These are phyloP conservation scores for Gryllus longicercus DNA, from an alignment of 2,888 invertebrate genomes.

Conservation along the genomic window DNA sequence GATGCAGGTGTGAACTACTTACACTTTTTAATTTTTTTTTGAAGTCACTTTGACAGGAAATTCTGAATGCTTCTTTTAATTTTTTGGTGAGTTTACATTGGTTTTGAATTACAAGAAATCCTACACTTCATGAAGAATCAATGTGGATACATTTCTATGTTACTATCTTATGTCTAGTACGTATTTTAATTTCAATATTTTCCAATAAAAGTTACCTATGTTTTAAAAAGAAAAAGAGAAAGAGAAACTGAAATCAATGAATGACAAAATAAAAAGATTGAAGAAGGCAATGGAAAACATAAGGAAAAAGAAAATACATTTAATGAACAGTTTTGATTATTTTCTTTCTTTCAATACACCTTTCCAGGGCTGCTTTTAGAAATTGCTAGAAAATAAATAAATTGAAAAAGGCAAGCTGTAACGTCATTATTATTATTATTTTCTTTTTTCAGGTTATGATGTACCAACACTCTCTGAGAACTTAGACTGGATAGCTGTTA, in stretches of 20 bases:
- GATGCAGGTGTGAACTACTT: slow-evolving; percentile 57
- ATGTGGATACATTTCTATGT: too few relatives aligned
- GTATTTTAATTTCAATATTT: too few relatives aligned
- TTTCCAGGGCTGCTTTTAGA: not conserved
- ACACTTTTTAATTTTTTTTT: not conserved
- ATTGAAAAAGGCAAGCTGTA: too few relatives aligned
- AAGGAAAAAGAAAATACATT: not conserved
- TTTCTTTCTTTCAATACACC: not conserved
- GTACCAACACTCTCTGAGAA: slow-evolving; percentile 70
- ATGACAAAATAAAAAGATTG: too few relatives aligned
- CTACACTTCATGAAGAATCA: not conserved
- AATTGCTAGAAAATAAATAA: too few relatives aligned
- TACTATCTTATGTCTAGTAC: too few relatives aligned
- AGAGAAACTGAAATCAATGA: too few relatives aligned
- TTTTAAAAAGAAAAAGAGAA: too few relatives aligned
- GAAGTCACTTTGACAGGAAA: too few relatives aligned
- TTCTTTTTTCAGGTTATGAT: slow-evolving; percentile 60
- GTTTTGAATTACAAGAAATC: not conserved
- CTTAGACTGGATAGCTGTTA: slow-evolving; percentile 86
- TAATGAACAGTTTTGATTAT: not conserved
- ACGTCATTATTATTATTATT: not conserved
- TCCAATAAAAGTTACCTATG: too few relatives aligned
- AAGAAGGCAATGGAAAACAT: too few relatives aligned
- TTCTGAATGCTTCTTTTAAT: not conserved
- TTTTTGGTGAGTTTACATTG: not conserved